These are phyloP conservation scores for Adrianichthys oophorus DNA, from an alignment of 2,797 vertebrate species.

Conservation along the genomic window DNA sequence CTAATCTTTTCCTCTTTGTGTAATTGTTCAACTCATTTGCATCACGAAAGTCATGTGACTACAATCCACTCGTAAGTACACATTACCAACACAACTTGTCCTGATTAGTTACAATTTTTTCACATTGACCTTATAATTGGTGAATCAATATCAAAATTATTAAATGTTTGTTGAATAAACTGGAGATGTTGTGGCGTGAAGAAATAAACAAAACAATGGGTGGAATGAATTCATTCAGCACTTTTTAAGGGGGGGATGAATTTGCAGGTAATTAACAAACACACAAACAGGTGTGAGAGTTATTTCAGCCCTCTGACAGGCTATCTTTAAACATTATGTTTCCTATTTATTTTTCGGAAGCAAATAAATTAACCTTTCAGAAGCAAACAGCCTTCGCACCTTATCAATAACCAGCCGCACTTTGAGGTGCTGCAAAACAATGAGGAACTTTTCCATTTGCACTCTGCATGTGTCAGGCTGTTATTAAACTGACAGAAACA, in stretches of 20 bases:
- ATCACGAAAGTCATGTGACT: no score
- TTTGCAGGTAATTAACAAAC: conserved; percentile 16
- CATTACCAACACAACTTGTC: no score
- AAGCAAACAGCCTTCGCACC: conserved; percentile 38
- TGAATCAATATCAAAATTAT: neutral
- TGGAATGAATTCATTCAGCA: neutral
- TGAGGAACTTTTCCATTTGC: conserved; percentile 37
- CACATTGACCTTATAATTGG: neutral
- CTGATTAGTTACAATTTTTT: no score
- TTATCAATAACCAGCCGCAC: conserved; percentile 60
- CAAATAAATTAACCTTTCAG: conserved; percentile 42
- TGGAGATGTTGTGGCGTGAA: neutral
- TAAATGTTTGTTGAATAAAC: neutral
- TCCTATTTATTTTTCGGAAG: conserved; percentile 39
- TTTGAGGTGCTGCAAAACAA: conserved; percentile 32
- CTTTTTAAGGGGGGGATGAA: neutral
- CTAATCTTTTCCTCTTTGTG: no score
- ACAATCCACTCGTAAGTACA: no score
- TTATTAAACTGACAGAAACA: conserved; percentile 58
- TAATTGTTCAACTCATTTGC: no score
- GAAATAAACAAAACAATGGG: neutral
- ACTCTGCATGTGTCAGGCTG: conserved; percentile 38
- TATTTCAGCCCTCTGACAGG: conserved; percentile 13
- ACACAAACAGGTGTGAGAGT: neutral
- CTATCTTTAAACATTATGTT: conserved; percentile 31